Evolutionary conservation across 1,140 invertebrate species (phyloP), one percentile per base, ranked within the genome.

Genomic region (Choristoneura fumiferana): DNA sequence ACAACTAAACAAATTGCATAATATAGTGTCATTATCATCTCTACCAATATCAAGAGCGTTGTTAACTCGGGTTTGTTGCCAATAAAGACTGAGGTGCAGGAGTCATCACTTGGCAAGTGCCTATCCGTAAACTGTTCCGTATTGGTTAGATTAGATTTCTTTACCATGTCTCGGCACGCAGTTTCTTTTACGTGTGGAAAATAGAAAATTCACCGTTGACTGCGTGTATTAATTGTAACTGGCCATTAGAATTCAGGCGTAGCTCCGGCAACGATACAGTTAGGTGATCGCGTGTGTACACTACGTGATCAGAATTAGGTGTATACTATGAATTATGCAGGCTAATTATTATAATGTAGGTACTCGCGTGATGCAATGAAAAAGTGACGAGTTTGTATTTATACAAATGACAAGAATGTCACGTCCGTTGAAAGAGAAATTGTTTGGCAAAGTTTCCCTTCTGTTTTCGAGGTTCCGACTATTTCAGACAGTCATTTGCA

Each of bases 171-270:
- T 66, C 62, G 77, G 76, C 71, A 80, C 74, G 80, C 75, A 80
- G 76, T 89, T 89, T 87, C 86, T 84, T 89, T 87, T 84, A 84
- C 86, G 83, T 86, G 84, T 81, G 72, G 83, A 84, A 87, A 89
- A 87, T 89, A 89, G 84, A 87, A 87, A 89, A 84, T 87, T 74
- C 78, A 87, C 77, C 78, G 86, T 86, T 87, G 78, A 85, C 68
- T 87, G 83, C 78, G 73, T 73, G 76, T 84, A 85, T 81, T 87
- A 86, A 89, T 87, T 86, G 86, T 79, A 73, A 76, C 60, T 65
- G 57, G 75, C 72, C 61, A 84, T 86, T 89, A 87, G 76, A 84
- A 89, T 89, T 87, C 85, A 83, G 73, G 39, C 62, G 73, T 65
- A 60, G 74, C 75, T 75, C 67, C 69, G 58, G 68, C 75, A 81